A percentile compares a stretch with the other conserved stretches of the same genome.
These are phyloP conservation scores for Gallirallus australis DNA, from an alignment of 2,797 vertebrate species.

Conservation along the genomic window DNA sequence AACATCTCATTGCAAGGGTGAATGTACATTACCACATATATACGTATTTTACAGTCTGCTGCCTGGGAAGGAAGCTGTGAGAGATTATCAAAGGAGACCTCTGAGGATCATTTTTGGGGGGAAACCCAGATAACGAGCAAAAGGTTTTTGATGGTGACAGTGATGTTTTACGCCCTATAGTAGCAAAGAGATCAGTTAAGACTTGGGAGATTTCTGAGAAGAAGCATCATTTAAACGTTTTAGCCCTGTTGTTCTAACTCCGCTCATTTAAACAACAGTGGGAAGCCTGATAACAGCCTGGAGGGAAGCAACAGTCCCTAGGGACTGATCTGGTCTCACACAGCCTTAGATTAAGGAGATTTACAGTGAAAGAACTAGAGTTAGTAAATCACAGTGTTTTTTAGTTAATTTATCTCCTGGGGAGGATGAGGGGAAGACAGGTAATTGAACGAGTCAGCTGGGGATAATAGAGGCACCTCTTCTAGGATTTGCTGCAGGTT, in stretches of 20 bases:
- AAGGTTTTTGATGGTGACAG: background rate
- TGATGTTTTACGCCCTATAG: background rate
- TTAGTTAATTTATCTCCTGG: background rate
- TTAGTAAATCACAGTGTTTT: background rate
- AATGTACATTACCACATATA: background rate
- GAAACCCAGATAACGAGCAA: background rate
- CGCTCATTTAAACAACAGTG: background rate
- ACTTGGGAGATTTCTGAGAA: background rate
- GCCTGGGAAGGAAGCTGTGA: background rate
- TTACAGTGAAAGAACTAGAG: background rate
- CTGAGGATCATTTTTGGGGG: accelerated
- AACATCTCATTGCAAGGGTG: background rate
- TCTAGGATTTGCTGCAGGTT: background rate
- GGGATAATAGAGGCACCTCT: background rate
- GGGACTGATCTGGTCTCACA: background rate
- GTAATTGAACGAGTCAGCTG: background rate
- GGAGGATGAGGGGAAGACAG: background rate
- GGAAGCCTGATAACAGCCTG: background rate
- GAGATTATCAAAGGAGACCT: background rate
- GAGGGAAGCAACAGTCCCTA: background rate
- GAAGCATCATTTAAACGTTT: background rate
- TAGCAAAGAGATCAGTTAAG: background rate
- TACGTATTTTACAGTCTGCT: background rate
- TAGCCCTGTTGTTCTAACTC: background rate
- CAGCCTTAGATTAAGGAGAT: background rate